Evolutionary conservation across 1,140 invertebrate genomes (phyloP), one percentile per base, ranked within the genome.

Genomic region (Drosophila parvula): DNA sequence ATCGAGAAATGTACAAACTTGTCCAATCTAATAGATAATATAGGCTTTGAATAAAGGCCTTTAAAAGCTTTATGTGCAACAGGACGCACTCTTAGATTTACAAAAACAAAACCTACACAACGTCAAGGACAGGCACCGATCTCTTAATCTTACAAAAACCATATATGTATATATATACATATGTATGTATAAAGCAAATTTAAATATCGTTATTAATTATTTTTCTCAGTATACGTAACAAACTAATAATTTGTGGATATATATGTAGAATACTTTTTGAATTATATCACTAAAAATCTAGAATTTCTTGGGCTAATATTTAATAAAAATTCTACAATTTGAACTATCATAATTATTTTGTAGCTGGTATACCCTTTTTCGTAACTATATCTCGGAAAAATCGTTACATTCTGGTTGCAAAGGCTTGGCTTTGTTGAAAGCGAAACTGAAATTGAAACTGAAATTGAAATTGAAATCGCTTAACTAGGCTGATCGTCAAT

Each of bases 371-470:
- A 48, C 28, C 10, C 27, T n/a, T 11, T 16, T 11, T n/a, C n/a
- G n/a, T n/a, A 50, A 32, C 5, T 16, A 7, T 10, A 50, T 16
- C 16, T 16, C 0, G 1, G 16, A 50, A 32, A 50, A 32, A 16
- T 50, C 4, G 5, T 14, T 7, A 8, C 14, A 32, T 22, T 43
- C 10, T 28, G 18, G 7, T 12, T 1, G 18, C 44, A 18, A 45
- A 8, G 32, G 2, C 7, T 41, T 3, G 11, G 18, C 41, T 28
- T 28, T n/a, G 28, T 41, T 79, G 79, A 50, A 67, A 57, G 22
- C 58, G 64, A 82, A 82, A 65, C 47, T 32, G 44, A 69, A 60
- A 69, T 50, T 68, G 64, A 67, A 67, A 67, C 34, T 61, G 12
- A 40, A 14, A 40, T 6, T 40, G 63, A 70, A 70, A 70, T 40